Percentiles rank a stretch among this genome's conserved stretches.
Evolutionary conservation across 2,797 vertebrate species (phyloP).

Genomic region (Crypturellus tataupa): DNA sequence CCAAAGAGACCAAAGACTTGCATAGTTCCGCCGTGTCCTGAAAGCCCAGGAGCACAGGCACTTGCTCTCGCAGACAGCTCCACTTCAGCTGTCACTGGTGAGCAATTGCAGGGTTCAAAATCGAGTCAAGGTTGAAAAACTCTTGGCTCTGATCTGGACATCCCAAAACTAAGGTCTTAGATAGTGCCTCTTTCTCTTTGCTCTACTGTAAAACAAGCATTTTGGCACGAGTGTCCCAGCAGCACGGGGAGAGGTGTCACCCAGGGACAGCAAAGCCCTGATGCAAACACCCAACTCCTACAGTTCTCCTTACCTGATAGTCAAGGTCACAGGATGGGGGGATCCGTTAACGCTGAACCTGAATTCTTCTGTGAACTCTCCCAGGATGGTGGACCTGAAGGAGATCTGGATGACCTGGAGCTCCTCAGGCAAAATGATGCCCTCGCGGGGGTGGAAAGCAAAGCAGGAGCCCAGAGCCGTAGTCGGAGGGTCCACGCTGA

Average conservation of each 20-base stretch:
- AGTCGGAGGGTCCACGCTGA: slow-evolving; percentile 74
- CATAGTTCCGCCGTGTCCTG: background rate
- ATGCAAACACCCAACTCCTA: background rate
- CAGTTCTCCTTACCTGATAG: slow-evolving; percentile 80
- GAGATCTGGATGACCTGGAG: slow-evolving; percentile 82
- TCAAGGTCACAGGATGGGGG: slow-evolving; percentile 79
- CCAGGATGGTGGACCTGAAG: slow-evolving; percentile 84
- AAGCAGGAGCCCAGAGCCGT: slow-evolving; percentile 84
- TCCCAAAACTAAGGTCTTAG: background rate
- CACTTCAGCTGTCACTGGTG: background rate
- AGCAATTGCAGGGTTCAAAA: background rate
- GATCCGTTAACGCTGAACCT: slow-evolving; percentile 81
- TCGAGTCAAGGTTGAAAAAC: background rate
- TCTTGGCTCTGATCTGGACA: background rate
- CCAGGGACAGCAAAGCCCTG: background rate
- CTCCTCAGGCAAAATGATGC: slow-evolving; percentile 78
- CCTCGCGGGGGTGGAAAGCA: slow-evolving; percentile 83
- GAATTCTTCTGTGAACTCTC: slow-evolving; percentile 86
- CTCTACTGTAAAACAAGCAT: background rate
- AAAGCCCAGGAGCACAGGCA: background rate
- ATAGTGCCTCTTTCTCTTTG: background rate
- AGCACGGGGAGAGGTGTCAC: too few species aligned
- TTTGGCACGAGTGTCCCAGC: too few species aligned
- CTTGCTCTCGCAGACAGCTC: background rate
- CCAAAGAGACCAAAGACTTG: background rate